These are phyloP conservation scores for Drosophila emarginata DNA, from an alignment of 2,888 invertebrate genomes.

Conservation along the genomic window DNA sequence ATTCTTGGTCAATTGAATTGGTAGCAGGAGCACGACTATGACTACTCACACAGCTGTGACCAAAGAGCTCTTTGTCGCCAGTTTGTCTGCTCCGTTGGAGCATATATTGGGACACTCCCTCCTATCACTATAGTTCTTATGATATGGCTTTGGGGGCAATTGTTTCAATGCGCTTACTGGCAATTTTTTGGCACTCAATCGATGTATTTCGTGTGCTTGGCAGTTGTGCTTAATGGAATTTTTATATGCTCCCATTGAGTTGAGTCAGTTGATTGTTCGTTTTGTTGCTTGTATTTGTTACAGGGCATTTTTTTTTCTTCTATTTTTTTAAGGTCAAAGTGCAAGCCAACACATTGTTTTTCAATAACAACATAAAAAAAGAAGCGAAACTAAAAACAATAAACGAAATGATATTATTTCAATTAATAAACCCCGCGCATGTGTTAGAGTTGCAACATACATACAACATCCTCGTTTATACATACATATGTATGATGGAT, in stretches of 20 bases:
- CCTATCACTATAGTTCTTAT: slow-evolving; percentile 18
- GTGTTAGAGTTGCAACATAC: slow-evolving; percentile 52
- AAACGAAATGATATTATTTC: slow-evolving; percentile 51
- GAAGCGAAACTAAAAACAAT: slow-evolving; percentile 17
- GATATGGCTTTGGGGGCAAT: slow-evolving; percentile 31
- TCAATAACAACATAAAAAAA: slow-evolving; percentile 28
- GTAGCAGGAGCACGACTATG: not conserved
- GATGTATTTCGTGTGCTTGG: slow-evolving; percentile 62
- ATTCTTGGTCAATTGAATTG: slow-evolving; percentile 15
- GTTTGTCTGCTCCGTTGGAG: slow-evolving; percentile 52
- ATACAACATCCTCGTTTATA: not conserved
- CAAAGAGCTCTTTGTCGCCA: slow-evolving; percentile 67
- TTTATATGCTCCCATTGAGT: slow-evolving; percentile 53
- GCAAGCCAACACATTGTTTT: slow-evolving; percentile 41
- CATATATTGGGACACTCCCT: slow-evolving; percentile 14
- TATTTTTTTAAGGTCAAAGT: slow-evolving; percentile 68
- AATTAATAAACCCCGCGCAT: slow-evolving; percentile 75
- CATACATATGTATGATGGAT: not conserved
- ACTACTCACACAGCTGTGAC: slow-evolving; percentile 5
- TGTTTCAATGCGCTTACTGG: slow-evolving; percentile 43
- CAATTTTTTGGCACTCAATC: slow-evolving; percentile 49
- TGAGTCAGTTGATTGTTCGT: slow-evolving; percentile 49
- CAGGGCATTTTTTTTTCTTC: slow-evolving; percentile 10
- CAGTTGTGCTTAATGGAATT: slow-evolving; percentile 68
- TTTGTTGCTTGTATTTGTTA: slow-evolving; percentile 25